Evolutionary conservation across 2,888 invertebrate species (phyloP), one percentile per base, ranked within the genome.

Genomic region (Agrochola circellaris): DNA sequence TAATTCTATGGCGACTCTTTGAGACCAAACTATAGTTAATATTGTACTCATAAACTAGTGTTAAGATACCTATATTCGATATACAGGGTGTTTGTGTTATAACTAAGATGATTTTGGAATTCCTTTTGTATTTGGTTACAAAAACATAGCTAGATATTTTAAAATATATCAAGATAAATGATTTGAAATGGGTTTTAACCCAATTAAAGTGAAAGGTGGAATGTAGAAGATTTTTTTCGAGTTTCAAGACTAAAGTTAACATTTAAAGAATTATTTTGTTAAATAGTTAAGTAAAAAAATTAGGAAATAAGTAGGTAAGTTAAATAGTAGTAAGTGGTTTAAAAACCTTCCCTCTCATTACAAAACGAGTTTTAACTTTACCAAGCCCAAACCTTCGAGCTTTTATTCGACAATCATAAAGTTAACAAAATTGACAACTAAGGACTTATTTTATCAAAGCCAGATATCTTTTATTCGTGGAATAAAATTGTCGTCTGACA

Each of bases 21-120:
- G 58, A 80, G 80, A 83, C 81, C 30, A 65, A 77, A 77, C 58
- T 80, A 80, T 69, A 58, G 65, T 80, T 83, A 80, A 78, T 80
- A 80, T 80, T 80, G 80, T 80, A 80, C 80, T 80, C 68, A 23
- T 69, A 79, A 80, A 69, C 84, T 83, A 83, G 51, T 69, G 42
- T 62, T 83, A 78, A 38, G 23, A 26, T 68, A 68, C 42, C 67
- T 79, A 68, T 48, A 48, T 60, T 69, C 84, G 83, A 83, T 80
- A 83, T 80, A 80, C 80, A 80, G 78, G 83, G 7, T 60, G 58
- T 76, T 34, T 17, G n/a, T 38, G n/a, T 62, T 13, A 56, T n/a
- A 38, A 0, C 8, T 51, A 42, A 34, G 1, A 60, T 23, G 13
- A 61, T 30, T 15, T 26, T 30, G 26, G 23, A 61, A 30, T 42